A percentile compares a stretch with the other conserved stretches of the same genome.
These are phyloP conservation scores for Cosmorhoe ocellata DNA, from an alignment of 2,888 invertebrate species.

Conservation along the genomic window DNA sequence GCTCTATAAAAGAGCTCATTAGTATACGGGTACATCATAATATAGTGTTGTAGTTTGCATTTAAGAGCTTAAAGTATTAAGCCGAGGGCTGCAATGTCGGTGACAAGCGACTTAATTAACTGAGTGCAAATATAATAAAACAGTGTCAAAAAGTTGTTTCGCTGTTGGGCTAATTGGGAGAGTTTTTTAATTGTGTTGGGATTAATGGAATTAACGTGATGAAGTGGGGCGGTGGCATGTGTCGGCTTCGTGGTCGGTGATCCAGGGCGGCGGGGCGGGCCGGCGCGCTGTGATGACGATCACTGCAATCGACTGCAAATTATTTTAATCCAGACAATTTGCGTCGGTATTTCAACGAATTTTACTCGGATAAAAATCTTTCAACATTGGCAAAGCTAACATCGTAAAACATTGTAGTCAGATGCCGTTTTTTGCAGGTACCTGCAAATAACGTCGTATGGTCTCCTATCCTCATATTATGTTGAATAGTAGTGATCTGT, in stretches of 20 bases:
- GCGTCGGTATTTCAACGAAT: no score
- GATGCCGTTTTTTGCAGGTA: background rate
- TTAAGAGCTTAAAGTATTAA: constrained; percentile 72
- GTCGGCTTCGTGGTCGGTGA: background rate
- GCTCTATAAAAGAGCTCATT: constrained; percentile 57
- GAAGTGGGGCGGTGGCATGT: constrained; percentile 5
- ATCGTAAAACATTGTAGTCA: background rate
- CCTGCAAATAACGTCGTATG: no score
- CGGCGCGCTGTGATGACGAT: background rate
- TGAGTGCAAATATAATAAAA: constrained; percentile 56
- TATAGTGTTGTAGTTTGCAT: constrained; percentile 65
- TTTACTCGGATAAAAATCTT: no score
- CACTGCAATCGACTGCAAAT: background rate
- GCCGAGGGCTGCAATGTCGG: constrained; percentile 58
- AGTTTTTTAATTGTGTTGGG: constrained; percentile 28
- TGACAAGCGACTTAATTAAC: constrained; percentile 74
- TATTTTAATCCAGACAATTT: background rate
- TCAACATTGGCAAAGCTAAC: no score
- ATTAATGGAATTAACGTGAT: constrained; percentile 26
- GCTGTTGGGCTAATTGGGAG: constrained; percentile 26
- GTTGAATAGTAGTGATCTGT: no score
- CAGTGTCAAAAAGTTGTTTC: constrained; percentile 49
- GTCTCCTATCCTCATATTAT: no score
- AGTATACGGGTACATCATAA: constrained; percentile 60
- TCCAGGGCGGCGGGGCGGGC: no score